A percentile compares a stretch with the other conserved stretches of the same genome.
Conservation (phyloP, 1,140 invertebrate genomes). For the Heliconius hewitsoni region DNA sequence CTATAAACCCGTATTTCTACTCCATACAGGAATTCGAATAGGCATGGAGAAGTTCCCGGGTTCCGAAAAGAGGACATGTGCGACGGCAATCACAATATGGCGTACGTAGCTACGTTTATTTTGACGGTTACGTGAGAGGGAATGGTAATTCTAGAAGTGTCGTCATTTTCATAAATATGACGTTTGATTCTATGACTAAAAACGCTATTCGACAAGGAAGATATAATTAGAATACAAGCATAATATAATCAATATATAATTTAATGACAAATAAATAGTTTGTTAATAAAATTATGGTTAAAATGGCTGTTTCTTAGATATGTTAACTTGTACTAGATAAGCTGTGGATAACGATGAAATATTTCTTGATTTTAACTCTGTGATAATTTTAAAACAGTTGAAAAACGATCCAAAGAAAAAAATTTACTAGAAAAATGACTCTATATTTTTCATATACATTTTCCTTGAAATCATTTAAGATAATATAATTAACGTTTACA, state of each 20-base stretch:
- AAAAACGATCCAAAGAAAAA: neutral
- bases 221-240: no score
- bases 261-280: no score
- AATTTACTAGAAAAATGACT: neutral
- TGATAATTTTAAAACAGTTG: no score
- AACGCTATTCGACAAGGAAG: no score
- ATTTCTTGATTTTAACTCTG: no score
- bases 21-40: conserved; percentile 80
- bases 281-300: no score
- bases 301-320: no score
- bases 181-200: no score
- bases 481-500: neutral
- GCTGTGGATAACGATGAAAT: no score
- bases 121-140: conserved; percentile 45
- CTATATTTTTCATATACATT: neutral
- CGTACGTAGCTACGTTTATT: conserved; percentile 60
- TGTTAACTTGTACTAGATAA: no score
- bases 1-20: conserved; percentile 81
- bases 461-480: neutral
- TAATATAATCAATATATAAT: no score
- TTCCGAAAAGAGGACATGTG: conserved; percentile 72
- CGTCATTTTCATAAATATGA: neutral
- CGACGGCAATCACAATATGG: conserved; percentile 69
- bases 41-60: conserved; percentile 71
- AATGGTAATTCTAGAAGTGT: conserved; percentile 13